Evolutionary conservation across 2,113 vertebrate species (phyloP), one percentile per base, ranked within the genome.

Genomic region (Forbesichthys papilliferus): DNA sequence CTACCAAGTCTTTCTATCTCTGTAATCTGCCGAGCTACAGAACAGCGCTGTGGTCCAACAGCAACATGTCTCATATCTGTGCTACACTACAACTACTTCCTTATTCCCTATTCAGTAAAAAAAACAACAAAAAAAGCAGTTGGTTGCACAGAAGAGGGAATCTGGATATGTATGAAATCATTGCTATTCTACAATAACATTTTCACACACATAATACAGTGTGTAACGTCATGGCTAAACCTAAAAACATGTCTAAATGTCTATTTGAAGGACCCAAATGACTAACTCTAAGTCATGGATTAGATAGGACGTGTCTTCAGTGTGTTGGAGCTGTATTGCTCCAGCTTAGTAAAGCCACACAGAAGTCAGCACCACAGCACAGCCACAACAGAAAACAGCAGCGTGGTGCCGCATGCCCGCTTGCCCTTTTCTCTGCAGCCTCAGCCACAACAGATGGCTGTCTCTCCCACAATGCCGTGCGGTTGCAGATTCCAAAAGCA

Each of bases 401-500:
- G 84, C 81, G 18, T 78, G 86, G 74, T 62, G 82, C 84, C 66
- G 59, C 14, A 18, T 63, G 80, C 83, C 64, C 36, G 48, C 76
- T 77, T 75, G 77, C 76, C 82, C 81, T 77, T 87, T 88, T 82
- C 65, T 80, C 66, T 79, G 74, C 84, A 84, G 78, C 74, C 77
- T 71, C 9, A 73, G 80, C 57, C 69, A 88, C 81, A 86, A 70
- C 90, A 90, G 89, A 91, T 91, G 90, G 88, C 78, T 49, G 54
- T 77, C 83, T 86, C 87, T 89, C 86, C 89, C 86, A 87, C 83
- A 87, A 88, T 84, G 84, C 85, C 65, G 66, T 59, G 78, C 85
- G 77, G 80, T 86, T 80, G 64, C 88, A 90, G 85, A 89, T 88
- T 85, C 84, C 85, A 88, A 81, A 80, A 84, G 80, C 87, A 78